phyloP scores from a whole-genome alignment of 2,888 invertebrate genomes.

The Cyclophora albipunctata region DNA sequence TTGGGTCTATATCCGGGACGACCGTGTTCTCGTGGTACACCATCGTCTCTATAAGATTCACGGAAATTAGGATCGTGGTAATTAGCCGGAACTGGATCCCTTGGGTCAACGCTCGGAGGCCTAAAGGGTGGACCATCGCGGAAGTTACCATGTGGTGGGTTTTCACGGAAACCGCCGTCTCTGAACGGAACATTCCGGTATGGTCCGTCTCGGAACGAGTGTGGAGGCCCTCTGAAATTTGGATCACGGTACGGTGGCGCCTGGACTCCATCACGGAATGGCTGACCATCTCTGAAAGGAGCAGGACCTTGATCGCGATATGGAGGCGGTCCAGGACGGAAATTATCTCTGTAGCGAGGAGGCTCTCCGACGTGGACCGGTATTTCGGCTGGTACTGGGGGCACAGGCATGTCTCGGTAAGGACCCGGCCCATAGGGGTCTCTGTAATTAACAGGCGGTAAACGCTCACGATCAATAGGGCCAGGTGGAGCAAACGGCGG shows the following conservation, averaged over 20 bases:
- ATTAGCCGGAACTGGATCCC: constrained; percentile 44
- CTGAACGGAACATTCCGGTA: constrained; percentile 55
- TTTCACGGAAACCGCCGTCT: constrained; percentile 55
- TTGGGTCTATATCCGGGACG: constrained; percentile 44
- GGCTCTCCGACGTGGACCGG: constrained; percentile 60
- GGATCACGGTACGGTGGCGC: constrained; percentile 48
- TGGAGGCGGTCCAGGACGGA: constrained; percentile 43
- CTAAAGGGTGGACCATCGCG: constrained; percentile 54
- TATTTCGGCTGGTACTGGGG: constrained; percentile 47
- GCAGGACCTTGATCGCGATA: constrained; percentile 58
- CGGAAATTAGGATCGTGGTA: constrained; percentile 58
- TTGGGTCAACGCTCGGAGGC: constrained; percentile 54
- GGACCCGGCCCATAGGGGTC: constrained; percentile 48
- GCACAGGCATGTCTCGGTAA: constrained; percentile 47
- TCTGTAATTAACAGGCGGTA: constrained; percentile 52
- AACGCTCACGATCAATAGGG: constrained; percentile 51
- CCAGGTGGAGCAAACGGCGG: constrained; percentile 54
- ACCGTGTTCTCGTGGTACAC: constrained; percentile 40
- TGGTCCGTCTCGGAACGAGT: constrained; percentile 48
- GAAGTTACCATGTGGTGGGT: constrained; percentile 46
- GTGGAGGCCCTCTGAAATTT: constrained; percentile 52
- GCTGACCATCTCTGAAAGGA: constrained; percentile 48
- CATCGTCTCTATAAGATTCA: constrained; percentile 56
- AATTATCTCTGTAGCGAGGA: constrained; percentile 57
- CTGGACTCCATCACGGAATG: constrained; percentile 46